Evolutionary conservation across 2,113 vertebrate species (phyloP), one percentile per base, ranked within the genome.

Genomic region (Dasyurus viverrinus): DNA sequence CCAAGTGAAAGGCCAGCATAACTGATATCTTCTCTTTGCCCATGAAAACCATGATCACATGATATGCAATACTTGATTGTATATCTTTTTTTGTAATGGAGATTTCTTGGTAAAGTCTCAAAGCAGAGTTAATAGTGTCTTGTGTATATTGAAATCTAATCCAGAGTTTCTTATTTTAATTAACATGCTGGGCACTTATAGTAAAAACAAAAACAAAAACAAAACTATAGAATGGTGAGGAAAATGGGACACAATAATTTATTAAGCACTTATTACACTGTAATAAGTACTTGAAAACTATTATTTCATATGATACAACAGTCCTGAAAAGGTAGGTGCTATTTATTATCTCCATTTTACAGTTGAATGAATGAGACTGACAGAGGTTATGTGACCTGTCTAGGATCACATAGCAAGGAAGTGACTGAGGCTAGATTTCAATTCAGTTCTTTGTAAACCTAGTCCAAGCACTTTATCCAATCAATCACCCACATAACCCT

Each of bases 81-180:
- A 53, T 16, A 47, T 94, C 8, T 10, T 47, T 92, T 48, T 92
- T 94, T 92, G 53, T 36, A 96, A 26, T 6, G 36, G 16, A 96
- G 84, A 94, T 9, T 93, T 60, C 90, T 47, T 93, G 12, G 46
- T 36, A 91, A 95, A 0, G 60, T 68, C 60, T 30, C 60, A 68
- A 68, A 68, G 60, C 30, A 36, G 14, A 68, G 30, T 14, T 68
- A 30, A 68, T 16, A 0, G 60, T 22, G 36, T 68, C 60, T 8
- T 90, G n/a, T 25, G 0, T 6, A 2, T 94, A 94, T 26, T 19
- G 93, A 90, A 94, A 54, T n/a, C 6, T 52, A 92, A 54, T 60
- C 8, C 23, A 93, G 6, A 57, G 47, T 84, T 91, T 96, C 3
- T 0, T 94, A 1, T 97, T 96, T 97, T 93, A 95, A 95, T 12